phyloP scores from a whole-genome alignment of 2,797 vertebrate genomes.

The Ceryle rudis region DNA sequence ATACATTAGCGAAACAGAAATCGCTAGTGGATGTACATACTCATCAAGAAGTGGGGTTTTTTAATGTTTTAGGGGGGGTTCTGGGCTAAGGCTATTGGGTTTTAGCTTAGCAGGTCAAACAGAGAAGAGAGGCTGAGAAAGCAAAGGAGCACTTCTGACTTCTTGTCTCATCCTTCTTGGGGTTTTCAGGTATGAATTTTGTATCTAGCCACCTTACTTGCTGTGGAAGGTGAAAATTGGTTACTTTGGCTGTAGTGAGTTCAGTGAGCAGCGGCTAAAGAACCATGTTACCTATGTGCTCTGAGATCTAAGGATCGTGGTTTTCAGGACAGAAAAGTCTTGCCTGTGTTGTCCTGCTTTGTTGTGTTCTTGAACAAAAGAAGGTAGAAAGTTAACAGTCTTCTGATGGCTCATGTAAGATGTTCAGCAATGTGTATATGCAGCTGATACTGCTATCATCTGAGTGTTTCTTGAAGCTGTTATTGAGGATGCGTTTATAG shows the following conservation, averaged over 20 bases:
- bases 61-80: neutral
- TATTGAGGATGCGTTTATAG: neutral
- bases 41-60: neutral
- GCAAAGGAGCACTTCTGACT: neutral
- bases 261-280: neutral
- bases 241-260: neutral
- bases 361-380: neutral
- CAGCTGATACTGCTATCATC: neutral
- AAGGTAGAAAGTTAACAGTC: neutral
- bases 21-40: neutral
- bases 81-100: neutral
- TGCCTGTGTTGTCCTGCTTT: neutral
- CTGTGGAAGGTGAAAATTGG: neutral
- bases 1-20: neutral
- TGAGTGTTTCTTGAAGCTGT: neutral
- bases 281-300: neutral
- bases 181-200: neutral
- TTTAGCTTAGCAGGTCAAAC: neutral
- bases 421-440: neutral
- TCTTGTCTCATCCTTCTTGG: neutral
- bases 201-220: neutral
- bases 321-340: neutral
- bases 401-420: neutral
- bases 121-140: neutral
- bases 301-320: neutral